Evolutionary conservation across 37 sponge, comb jelly and placozoan species (phyloP), one percentile per base, ranked within the genome.

Genomic region (Dysidea cf. avara): DNA sequence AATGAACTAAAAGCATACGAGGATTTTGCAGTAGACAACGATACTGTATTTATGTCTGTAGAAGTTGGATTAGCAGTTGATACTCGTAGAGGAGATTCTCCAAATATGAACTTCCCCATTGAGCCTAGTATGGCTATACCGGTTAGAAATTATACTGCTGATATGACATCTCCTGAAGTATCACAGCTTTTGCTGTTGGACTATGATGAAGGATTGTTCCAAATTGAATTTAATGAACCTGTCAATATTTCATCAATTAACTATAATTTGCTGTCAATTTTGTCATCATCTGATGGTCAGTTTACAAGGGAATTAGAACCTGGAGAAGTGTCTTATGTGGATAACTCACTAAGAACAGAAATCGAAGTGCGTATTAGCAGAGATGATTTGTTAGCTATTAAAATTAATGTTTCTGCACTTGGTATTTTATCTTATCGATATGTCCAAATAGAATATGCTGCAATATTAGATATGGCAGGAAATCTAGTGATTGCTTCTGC

Each of bases 151-250:
- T 43, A 43, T 9, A 31, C 60, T 38, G 46, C 47, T 4, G 90
- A 89, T 47, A 32, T 9, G 0, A 49, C 71, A 12, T 38, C 69
- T 18, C 84, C 84, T 2, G 9, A n/a, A 21, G 64, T 43, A 3
- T 5, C 31, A 6, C 3, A 34, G 16, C 49, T 47, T 36, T 35
- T 35, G 2, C 81, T 87, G 46, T 17, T 48, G 16, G 53, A 46
- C 29, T 74, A 87, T 39, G 77, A 92, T 61, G 76, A 78, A 31
- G 76, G 53, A 0, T 36, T 80, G 14, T 25, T 79, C 37, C 33
- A 18, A 0, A 57, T 94, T 16, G 16, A 40, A 30, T 94, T 94
- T 43, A 57, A 72, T 40, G 95, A 94, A 61, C 87, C 91, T 46
- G 95, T 94, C 14, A 85, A 90, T 80, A 60, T 77, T 0, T 82